These are phyloP conservation scores for Lycocorax pyrrhopterus DNA, from an alignment of 2,113 vertebrate species.

Conservation along the genomic window DNA sequence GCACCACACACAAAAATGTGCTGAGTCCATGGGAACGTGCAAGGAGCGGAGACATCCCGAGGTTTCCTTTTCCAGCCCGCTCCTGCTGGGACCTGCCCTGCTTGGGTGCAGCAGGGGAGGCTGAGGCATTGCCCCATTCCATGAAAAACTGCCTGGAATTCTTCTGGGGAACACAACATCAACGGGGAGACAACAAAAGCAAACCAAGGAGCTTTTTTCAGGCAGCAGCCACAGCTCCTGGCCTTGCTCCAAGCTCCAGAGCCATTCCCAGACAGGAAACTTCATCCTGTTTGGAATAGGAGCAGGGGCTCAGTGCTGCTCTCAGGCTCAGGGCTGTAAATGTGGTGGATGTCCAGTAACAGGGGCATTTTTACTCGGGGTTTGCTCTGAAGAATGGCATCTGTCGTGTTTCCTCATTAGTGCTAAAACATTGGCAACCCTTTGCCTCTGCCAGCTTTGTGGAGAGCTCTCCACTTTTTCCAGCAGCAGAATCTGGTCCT, in stretches of 20 bases:
- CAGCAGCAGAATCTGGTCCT: neutral
- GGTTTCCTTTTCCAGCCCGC: neutral
- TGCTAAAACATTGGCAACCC: neutral
- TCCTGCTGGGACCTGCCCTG: neutral
- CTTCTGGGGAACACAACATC: neutral
- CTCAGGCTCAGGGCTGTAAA: neutral
- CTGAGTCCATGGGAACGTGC: neutral
- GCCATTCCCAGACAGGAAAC: constrained; percentile 12
- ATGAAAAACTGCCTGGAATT: neutral
- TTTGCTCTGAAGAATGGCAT: neutral
- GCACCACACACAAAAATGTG: neutral
- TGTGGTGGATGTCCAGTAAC: neutral
- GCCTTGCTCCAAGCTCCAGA: neutral
- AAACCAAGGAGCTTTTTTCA: neutral
- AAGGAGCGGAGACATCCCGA: neutral
- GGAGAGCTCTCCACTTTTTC: neutral
- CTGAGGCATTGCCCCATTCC: neutral
- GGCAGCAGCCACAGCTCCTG: neutral
- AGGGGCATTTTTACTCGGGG: neutral
- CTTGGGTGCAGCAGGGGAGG: neutral
- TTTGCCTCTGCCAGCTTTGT: neutral
- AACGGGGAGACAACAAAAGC: neutral
- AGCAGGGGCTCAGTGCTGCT: neutral
- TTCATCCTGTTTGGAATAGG: constrained; percentile 1
- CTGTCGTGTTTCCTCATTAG: neutral